Percentiles rank a stretch among this genome's conserved stretches.
These are phyloP conservation scores for Excalfactoria chinensis DNA, from an alignment of 2,113 vertebrate species.

Conservation along the genomic window DNA sequence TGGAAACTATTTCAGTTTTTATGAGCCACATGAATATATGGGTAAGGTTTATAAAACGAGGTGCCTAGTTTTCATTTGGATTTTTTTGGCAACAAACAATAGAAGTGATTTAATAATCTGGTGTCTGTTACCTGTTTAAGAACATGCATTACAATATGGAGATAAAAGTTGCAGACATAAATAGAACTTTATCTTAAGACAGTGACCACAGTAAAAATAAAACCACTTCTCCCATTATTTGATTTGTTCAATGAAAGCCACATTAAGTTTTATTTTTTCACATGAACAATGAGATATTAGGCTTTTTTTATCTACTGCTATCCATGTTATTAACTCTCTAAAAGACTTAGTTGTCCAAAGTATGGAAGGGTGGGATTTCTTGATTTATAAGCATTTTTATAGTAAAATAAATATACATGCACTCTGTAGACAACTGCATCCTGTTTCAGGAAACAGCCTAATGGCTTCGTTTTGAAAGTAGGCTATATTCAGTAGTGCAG, in stretches of 20 bases:
- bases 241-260: neutral
- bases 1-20: neutral
- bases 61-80: neutral
- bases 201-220: neutral
- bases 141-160: neutral
- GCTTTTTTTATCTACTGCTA: neutral
- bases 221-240: neutral
- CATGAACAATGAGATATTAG: neutral
- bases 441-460: conserved; percentile 55
- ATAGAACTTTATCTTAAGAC: neutral
- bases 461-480: conserved; percentile 15
- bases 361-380: neutral
- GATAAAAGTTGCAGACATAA: neutral
- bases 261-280: neutral
- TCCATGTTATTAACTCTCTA: neutral
- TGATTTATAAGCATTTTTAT: neutral
- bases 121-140: neutral
- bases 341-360: neutral
- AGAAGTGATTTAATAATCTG: neutral
- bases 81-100: neutral
- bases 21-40: neutral
- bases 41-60: neutral
- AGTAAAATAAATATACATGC: conserved; percentile 21
- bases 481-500: neutral
- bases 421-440: conserved; percentile 54